These are phyloP conservation scores for Metopia argyrocephala DNA, from an alignment of 2,888 invertebrate genomes.

Conservation along the genomic window DNA sequence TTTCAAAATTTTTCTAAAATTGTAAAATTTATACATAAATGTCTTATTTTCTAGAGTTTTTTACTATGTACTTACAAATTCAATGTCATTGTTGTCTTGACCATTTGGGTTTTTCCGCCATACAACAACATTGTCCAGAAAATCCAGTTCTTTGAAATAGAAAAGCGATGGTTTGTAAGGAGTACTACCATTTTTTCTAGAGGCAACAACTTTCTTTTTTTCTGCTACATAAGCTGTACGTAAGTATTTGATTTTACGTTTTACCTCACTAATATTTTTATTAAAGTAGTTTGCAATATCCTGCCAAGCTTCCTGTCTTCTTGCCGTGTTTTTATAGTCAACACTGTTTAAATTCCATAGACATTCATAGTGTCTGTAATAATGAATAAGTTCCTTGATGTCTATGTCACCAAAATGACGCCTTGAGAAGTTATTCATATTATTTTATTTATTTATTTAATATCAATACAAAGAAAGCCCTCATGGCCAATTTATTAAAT, in stretches of 20 bases:
- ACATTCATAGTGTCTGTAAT: constrained; percentile 59
- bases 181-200: constrained; percentile 4
- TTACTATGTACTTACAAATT: constrained; percentile 18
- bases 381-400: constrained; percentile 46
- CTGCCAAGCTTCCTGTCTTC: constrained; percentile 60
- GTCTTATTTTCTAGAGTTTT: background rate
- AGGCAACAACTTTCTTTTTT: constrained; percentile 61
- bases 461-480: too few species aligned
- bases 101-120: constrained; percentile 25
- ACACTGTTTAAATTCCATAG: constrained; percentile 60
- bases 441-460: too few species aligned
- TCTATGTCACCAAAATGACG: constrained; percentile 36
- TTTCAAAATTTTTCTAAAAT: constrained; percentile 10
- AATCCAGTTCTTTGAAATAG: constrained; percentile 62
- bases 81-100: background rate
- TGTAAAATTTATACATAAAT: background rate
- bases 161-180: constrained; percentile 58
- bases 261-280: constrained; percentile 47
- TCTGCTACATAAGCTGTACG: constrained; percentile 63
- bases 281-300: constrained; percentile 54
- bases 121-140: constrained; percentile 58
- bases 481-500: too few species aligned
- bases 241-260: constrained; percentile 65
- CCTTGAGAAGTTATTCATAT: background rate
- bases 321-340: constrained; percentile 47